phyloP scores from a whole-genome alignment of 2,113 vertebrate species.

The Ptychochromis oligacanthus region DNA sequence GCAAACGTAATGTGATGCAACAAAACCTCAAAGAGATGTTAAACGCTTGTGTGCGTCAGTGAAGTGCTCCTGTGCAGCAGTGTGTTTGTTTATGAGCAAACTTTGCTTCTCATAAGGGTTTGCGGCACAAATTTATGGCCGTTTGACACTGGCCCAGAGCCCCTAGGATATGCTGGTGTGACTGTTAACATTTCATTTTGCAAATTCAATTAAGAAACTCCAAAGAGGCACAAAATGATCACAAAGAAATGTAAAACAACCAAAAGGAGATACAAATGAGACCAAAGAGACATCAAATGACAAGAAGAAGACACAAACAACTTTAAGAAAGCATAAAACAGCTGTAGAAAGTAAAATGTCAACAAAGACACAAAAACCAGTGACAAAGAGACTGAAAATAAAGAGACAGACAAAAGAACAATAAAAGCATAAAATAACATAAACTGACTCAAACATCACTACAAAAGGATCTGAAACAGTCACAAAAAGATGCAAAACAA shows the following conservation, averaged over 20 bases:
- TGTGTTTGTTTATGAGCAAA: slow-evolving; percentile 9
- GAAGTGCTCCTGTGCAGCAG: background rate
- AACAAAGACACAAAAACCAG: background rate
- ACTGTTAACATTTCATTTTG: background rate
- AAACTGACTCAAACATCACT: no score
- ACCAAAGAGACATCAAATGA: background rate
- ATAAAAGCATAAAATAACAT: background rate
- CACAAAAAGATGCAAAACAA: background rate
- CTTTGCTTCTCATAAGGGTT: background rate
- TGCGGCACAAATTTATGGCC: background rate
- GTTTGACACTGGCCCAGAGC: background rate
- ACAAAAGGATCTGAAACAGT: background rate
- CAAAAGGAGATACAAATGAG: background rate
- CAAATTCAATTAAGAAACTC: background rate
- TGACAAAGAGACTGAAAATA: background rate
- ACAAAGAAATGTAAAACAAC: background rate
- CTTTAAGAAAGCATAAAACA: background rate
- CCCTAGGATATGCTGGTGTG: background rate
- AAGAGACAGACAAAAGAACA: background rate
- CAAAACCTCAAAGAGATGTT: background rate
- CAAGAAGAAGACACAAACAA: background rate
- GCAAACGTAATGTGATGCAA: no score
- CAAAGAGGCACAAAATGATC: background rate
- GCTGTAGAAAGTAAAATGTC: background rate
- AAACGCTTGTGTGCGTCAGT: background rate